Conservation (phyloP, 2,113 vertebrate genomes). For the Rhodinocichla rosea region DNA sequence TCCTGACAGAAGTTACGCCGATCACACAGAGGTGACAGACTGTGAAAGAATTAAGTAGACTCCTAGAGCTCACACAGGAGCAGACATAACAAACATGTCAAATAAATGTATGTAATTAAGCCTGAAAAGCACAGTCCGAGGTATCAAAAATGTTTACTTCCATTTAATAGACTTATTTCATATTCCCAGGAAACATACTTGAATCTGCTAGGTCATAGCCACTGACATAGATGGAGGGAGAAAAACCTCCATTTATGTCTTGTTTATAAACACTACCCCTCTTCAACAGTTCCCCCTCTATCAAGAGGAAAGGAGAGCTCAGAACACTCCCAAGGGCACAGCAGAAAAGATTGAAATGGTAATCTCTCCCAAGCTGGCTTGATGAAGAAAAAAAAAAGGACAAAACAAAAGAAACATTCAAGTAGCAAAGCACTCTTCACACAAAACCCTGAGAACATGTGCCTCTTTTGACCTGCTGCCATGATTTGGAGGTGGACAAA, state of each 20-base stretch:
- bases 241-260: background rate
- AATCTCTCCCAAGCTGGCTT: background rate
- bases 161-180: background rate
- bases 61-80: background rate
- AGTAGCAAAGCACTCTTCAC: background rate
- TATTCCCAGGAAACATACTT: background rate
- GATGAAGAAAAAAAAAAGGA: background rate
- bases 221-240: background rate
- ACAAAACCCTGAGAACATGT: background rate
- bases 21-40: background rate
- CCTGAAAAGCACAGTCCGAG: background rate
- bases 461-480: background rate
- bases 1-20: background rate
- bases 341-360: background rate
- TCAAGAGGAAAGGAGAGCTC: background rate
- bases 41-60: background rate
- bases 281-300: background rate
- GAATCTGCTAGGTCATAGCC: background rate
- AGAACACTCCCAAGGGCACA: background rate
- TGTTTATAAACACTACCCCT: background rate
- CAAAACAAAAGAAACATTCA: background rate
- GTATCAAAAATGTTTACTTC: background rate
- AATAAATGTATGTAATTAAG: background rate
- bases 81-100: background rate
- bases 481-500: background rate